Percentiles rank a stretch among this genome's conserved stretches.
These are phyloP conservation scores for Drosophila mauritiana DNA, from an alignment of 1,140 invertebrate genomes.

Conservation along the genomic window DNA sequence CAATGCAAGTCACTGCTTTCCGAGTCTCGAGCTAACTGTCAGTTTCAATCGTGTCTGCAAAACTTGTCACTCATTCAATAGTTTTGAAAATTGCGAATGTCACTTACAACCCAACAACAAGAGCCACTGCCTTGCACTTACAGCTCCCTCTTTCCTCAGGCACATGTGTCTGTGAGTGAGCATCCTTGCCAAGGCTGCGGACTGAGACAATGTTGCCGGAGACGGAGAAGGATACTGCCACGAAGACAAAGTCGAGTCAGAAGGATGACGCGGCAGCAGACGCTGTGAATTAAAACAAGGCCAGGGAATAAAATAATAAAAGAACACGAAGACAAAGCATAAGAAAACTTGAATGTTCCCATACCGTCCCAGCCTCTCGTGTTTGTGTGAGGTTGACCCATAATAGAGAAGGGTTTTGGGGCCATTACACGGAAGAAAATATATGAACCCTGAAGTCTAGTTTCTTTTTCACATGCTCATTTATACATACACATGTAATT, in stretches of 20 bases:
- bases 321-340: conserved; percentile 80
- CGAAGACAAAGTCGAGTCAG: conserved; percentile 50
- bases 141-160: conserved; percentile 3
- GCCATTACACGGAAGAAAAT: conserved; percentile 6
- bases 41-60: conserved; percentile 84
- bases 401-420: conserved; percentile 31
- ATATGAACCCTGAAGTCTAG: no score
- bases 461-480: no score
- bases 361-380: background rate
- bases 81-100: conserved; percentile 84
- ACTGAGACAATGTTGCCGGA: conserved; percentile 69
- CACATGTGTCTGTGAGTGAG: conserved; percentile 42
- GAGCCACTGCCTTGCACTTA: conserved; percentile 16
- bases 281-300: conserved; percentile 83
- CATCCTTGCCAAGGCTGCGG: conserved; percentile 69
- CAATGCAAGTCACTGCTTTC: conserved; percentile 41
- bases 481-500: no score
- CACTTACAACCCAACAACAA: conserved; percentile 76
- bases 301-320: conserved; percentile 83
- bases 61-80: conserved; percentile 84
- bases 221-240: conserved; percentile 35
- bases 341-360: conserved; percentile 70
- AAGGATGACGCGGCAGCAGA: conserved; percentile 78
- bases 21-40: conserved; percentile 66
- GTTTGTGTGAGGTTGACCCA: conserved; percentile 63